Percentiles rank a stretch among this genome's conserved stretches.
Evolutionary conservation across 2,113 vertebrate species (phyloP).

Genomic region (Cettia cetti): DNA sequence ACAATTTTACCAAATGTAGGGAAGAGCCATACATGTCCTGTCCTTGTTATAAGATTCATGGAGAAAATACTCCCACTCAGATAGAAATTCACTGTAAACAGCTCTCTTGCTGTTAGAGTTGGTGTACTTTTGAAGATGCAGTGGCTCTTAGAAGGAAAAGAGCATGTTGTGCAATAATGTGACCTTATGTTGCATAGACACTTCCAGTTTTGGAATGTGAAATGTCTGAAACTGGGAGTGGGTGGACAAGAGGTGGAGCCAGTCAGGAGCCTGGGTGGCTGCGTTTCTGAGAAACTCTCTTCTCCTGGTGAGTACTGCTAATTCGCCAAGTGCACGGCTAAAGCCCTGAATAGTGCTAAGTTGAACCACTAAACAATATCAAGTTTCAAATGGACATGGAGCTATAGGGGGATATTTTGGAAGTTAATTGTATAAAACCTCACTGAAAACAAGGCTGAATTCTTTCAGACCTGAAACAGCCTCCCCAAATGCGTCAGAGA

Average conservation of each 20-base stretch:
- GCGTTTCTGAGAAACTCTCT: slow-evolving; percentile 45
- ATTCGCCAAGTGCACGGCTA: not conserved
- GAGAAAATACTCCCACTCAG: slow-evolving; percentile 56
- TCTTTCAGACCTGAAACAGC: slow-evolving; percentile 47
- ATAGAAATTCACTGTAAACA: slow-evolving; percentile 41
- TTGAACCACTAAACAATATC: not conserved
- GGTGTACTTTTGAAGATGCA: slow-evolving; percentile 50
- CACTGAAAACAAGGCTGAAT: slow-evolving; percentile 29
- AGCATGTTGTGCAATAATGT: slow-evolving; percentile 6
- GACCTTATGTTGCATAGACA: slow-evolving; percentile 41
- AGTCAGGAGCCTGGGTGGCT: slow-evolving; percentile 51
- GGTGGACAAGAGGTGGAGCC: slow-evolving; percentile 55
- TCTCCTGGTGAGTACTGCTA: slow-evolving; percentile 29
- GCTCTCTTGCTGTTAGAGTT: slow-evolving; percentile 18
- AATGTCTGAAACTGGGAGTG: slow-evolving; percentile 67
- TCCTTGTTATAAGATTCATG: slow-evolving; percentile 38
- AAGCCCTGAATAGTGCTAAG: not conserved
- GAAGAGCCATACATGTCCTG: not conserved
- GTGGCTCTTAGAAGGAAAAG: slow-evolving; percentile 40
- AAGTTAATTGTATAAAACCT: slow-evolving; percentile 10
- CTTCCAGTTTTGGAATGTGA: slow-evolving; percentile 67
- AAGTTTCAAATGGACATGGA: not conserved
- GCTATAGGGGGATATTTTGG: slow-evolving; percentile 42
- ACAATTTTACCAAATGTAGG: not conserved
- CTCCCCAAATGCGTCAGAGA: slow-evolving; percentile 53